Conservation (phyloP, 1,140 invertebrate genomes). For the Lasaia peninsularis region DNA sequence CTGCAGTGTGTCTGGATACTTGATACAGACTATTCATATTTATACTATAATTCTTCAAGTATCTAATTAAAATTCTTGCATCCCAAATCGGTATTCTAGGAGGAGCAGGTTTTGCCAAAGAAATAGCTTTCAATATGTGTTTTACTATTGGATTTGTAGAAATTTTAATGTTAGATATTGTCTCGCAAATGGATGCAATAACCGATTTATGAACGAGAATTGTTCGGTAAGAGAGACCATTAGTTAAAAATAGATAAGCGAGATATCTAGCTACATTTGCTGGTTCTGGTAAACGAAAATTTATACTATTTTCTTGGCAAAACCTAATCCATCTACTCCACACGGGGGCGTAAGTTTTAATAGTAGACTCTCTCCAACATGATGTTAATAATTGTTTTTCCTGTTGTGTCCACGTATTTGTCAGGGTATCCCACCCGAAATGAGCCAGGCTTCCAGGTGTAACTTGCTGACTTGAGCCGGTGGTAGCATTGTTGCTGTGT, state of each 20-base stretch:
- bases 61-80: conserved; percentile 28
- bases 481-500: conserved; percentile 31
- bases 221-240: conserved; percentile 23
- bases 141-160: conserved; percentile 28
- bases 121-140: conserved; percentile 32
- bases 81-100: conserved; percentile 24
- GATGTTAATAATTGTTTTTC: conserved; percentile 29
- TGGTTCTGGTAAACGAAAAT: conserved; percentile 21
- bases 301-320: conserved; percentile 28
- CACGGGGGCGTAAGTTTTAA: conserved; percentile 31
- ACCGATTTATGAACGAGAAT: conserved; percentile 49
- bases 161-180: conserved; percentile 22
- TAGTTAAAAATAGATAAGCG: conserved; percentile 13
- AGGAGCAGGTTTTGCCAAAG: conserved; percentile 12
- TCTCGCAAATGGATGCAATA: conserved; percentile 37
- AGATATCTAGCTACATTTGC: conserved; percentile 24
- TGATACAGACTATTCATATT: conserved; percentile 14
- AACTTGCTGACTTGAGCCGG: conserved; percentile 29
- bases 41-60: conserved; percentile 22
- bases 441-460: conserved; percentile 40
- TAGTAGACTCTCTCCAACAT: conserved; percentile 37
- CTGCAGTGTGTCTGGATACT: conserved; percentile 17
- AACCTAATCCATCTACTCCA: conserved; percentile 35
- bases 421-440: conserved; percentile 33
- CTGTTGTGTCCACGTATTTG: conserved; percentile 27